Evolutionary conservation across 2,888 invertebrate genomes (phyloP).

Genomic region (Lasioglossum pauxillum): DNA sequence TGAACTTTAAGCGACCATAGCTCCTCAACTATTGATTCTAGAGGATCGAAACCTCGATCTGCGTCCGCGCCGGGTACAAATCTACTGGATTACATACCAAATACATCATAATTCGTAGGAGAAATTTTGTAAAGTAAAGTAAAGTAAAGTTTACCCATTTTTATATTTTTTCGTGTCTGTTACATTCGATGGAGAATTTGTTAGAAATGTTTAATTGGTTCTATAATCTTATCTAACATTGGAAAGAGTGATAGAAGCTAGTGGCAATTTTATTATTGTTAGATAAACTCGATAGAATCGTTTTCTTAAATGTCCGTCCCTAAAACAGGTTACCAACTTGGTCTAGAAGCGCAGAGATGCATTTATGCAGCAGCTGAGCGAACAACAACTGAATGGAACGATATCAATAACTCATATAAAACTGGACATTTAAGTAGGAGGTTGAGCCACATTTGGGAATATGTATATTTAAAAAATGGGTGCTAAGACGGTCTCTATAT

Average conservation of each 20-base stretch:
- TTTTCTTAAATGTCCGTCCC: too few relatives aligned
- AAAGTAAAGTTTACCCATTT: background rate
- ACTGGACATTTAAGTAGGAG: background rate
- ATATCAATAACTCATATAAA: background rate
- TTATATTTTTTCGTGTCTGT: background rate
- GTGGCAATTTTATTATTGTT: too few relatives aligned
- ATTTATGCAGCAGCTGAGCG: background rate
- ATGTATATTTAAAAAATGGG: background rate
- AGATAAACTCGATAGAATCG: too few relatives aligned
- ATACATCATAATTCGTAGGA: too few relatives aligned
- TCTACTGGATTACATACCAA: too few relatives aligned
- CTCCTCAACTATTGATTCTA: too few relatives aligned
- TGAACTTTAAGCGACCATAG: too few relatives aligned
- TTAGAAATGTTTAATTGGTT: background rate
- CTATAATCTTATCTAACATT: background rate
- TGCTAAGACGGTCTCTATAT: conserved; percentile 20
- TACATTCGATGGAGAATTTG: background rate
- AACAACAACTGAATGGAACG: background rate
- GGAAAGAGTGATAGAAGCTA: too few relatives aligned
- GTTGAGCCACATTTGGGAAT: background rate
- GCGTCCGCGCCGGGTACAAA: too few relatives aligned
- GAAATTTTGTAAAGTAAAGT: too few relatives aligned
- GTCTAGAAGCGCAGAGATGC: background rate
- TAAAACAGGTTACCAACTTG: background rate
- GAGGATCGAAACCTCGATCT: too few relatives aligned